phyloP scores from a whole-genome alignment of 2,113 vertebrate genomes.

The Lucifuga dentata region DNA sequence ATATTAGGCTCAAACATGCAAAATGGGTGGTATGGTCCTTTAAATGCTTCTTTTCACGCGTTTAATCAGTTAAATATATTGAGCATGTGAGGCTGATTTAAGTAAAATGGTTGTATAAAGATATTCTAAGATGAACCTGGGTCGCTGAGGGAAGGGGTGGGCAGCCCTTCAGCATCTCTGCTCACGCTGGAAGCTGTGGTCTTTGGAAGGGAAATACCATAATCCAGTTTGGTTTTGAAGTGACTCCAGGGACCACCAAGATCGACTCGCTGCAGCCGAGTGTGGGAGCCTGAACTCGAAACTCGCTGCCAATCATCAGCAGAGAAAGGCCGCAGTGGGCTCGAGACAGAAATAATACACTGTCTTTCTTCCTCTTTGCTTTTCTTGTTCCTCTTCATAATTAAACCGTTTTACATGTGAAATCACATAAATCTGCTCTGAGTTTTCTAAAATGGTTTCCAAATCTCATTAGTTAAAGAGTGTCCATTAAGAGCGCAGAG shows the following conservation, averaged over 20 bases:
- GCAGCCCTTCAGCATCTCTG: slow-evolving; percentile 12
- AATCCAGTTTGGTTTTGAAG: slow-evolving; percentile 64
- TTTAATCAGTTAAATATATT: background rate
- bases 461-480: slow-evolving; percentile 58
- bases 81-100: background rate
- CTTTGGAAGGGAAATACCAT: slow-evolving; percentile 58
- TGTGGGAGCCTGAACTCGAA: slow-evolving; percentile 36
- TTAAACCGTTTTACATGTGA: slow-evolving; percentile 46
- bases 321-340: slow-evolving; percentile 27
- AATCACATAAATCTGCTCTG: slow-evolving; percentile 57
- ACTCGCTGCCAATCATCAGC: slow-evolving; percentile 37
- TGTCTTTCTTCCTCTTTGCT: slow-evolving; percentile 10
- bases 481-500: slow-evolving; percentile 24
- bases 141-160: background rate
- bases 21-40: too few species aligned
- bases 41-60: too few species aligned
- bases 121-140: slow-evolving; percentile 1
- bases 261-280: slow-evolving; percentile 37
- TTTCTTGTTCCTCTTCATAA: slow-evolving; percentile 19
- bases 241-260: slow-evolving; percentile 65
- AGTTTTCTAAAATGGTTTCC: slow-evolving; percentile 53
- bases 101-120: background rate
- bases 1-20: too few species aligned
- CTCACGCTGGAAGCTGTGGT: slow-evolving; percentile 66
- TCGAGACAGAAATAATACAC: slow-evolving; percentile 36